These are phyloP conservation scores for Aptenodytes patagonicus DNA, from an alignment of 2,113 vertebrate species.

Conservation along the genomic window DNA sequence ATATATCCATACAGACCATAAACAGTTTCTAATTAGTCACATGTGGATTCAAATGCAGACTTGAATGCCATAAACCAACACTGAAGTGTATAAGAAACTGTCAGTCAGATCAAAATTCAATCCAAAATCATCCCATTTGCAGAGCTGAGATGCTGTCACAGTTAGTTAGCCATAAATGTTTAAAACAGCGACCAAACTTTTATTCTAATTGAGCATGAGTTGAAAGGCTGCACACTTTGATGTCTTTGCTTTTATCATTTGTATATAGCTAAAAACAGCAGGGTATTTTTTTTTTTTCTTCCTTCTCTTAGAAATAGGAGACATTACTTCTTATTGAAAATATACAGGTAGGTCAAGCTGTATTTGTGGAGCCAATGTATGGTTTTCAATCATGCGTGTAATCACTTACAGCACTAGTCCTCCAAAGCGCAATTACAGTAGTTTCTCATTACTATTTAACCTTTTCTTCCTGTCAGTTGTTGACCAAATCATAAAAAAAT, in stretches of 20 bases:
- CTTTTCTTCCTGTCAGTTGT: slow-evolving; percentile 16
- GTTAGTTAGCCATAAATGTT: slow-evolving; percentile 84
- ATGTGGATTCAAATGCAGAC: slow-evolving; percentile 75
- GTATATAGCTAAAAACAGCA: slow-evolving; percentile 78
- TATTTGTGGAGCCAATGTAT: slow-evolving; percentile 37
- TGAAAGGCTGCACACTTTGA: slow-evolving; percentile 81
- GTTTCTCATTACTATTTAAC: slow-evolving; percentile 47
- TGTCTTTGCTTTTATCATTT: slow-evolving; percentile 82
- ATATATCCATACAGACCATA: slow-evolving; percentile 67
- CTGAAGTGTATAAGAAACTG: slow-evolving; percentile 83
- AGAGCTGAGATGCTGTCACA: slow-evolving; percentile 77
- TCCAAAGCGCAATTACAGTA: slow-evolving; percentile 38
- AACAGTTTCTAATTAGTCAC: slow-evolving; percentile 82
- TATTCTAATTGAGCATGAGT: slow-evolving; percentile 86
- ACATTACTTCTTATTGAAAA: slow-evolving; percentile 71
- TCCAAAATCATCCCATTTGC: slow-evolving; percentile 77
- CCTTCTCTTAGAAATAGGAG: slow-evolving; percentile 55
- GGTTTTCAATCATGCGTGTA: slow-evolving; percentile 45
- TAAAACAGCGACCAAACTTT: slow-evolving; percentile 83
- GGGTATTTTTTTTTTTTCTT: not conserved
- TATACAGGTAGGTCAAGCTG: slow-evolving; percentile 75
- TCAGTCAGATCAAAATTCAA: slow-evolving; percentile 85
- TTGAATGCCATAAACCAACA: slow-evolving; percentile 74
- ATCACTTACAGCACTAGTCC: slow-evolving; percentile 51
- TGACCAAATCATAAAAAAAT: not conserved